These are phyloP conservation scores for Trichonephila clavata DNA, from an alignment of 1,140 invertebrate species.

Conservation along the genomic window DNA sequence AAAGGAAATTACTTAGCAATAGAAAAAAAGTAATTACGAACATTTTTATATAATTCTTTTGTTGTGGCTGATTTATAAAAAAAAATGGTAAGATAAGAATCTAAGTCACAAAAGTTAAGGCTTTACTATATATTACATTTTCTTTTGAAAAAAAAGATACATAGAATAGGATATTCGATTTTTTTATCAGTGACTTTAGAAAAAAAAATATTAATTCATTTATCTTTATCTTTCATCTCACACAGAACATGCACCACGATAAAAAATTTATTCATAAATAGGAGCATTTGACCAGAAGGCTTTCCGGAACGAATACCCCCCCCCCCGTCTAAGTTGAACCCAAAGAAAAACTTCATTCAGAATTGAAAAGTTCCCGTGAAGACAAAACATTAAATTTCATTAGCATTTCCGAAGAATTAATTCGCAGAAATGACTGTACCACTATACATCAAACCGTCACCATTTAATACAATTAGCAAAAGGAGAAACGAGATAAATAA, in stretches of 20 bases:
- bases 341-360: background rate
- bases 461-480: background rate
- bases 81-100: background rate
- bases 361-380: slow-evolving; percentile 22
- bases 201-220: slow-evolving; percentile 6
- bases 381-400: slow-evolving; percentile 52
- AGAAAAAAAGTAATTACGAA: background rate
- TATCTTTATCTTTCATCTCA: background rate
- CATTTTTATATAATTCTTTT: background rate
- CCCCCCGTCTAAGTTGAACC: background rate
- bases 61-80: background rate
- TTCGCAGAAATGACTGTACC: background rate
- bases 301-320: background rate
- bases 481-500: background rate
- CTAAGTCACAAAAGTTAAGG: background rate
- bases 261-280: background rate
- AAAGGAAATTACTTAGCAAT: background rate
- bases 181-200: background rate
- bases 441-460: background rate
- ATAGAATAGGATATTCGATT: background rate
- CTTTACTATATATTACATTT: background rate
- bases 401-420: background rate
- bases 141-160: background rate
- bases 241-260: background rate
- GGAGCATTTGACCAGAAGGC: slow-evolving; percentile 9